Conservation (phyloP, 2,888 invertebrate genomes). For the Embidobia sp. region DNA sequence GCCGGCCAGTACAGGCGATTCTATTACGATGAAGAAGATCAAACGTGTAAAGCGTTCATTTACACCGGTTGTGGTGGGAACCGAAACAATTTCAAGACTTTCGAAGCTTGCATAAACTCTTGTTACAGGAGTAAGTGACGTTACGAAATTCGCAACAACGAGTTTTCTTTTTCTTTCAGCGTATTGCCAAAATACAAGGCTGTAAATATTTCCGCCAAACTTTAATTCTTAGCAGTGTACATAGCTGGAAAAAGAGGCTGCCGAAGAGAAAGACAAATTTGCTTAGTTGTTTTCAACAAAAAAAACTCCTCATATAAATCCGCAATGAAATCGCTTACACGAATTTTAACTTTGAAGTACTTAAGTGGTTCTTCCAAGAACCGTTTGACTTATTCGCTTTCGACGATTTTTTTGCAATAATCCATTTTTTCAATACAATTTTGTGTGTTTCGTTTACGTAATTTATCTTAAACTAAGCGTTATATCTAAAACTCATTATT, state of each 20-base stretch:
- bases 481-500: too few species aligned
- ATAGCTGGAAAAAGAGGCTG: too few species aligned
- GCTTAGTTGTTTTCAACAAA: too few species aligned
- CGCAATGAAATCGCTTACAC: too few species aligned
- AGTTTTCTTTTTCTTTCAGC: constrained; percentile 12
- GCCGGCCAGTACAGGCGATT: constrained; percentile 85
- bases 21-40: constrained; percentile 87
- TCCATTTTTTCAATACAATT: too few species aligned
- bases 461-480: neutral
- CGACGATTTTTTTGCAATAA: too few species aligned
- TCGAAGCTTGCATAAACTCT: constrained; percentile 86
- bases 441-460: neutral
- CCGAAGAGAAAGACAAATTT: too few species aligned
- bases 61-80: constrained; percentile 95
- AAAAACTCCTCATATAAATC: too few species aligned
- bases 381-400: too few species aligned
- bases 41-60: constrained; percentile 89
- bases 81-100: constrained; percentile 91
- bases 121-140: constrained; percentile 82
- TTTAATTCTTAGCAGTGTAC: constrained; percentile 29
- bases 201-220: constrained; percentile 12
- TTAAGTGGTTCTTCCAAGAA: too few species aligned
- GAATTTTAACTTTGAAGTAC: too few species aligned
- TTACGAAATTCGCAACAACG: neutral
- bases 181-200: neutral